Percentiles rank a stretch among this genome's conserved stretches.
These are phyloP conservation scores for Amphiprion percula DNA, from an alignment of 2,113 vertebrate species.

Conservation along the genomic window DNA sequence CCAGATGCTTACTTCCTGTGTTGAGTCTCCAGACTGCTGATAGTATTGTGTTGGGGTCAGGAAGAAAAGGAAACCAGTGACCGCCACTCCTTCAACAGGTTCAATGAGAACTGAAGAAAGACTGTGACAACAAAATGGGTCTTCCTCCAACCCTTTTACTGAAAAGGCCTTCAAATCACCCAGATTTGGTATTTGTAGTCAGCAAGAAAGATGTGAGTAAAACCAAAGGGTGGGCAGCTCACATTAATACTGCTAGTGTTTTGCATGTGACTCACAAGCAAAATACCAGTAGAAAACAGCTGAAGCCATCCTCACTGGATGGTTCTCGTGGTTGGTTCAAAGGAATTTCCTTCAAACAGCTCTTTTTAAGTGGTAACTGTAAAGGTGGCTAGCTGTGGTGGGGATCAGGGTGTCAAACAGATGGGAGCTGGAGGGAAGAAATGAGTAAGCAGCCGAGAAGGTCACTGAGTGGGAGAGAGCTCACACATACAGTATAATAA, in stretches of 20 bases:
- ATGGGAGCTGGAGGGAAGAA: slow-evolving; percentile 10
- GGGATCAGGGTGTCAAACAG: slow-evolving; percentile 20
- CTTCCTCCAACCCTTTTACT: background rate
- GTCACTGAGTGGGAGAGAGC: slow-evolving; percentile 22
- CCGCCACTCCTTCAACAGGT: slow-evolving; percentile 70
- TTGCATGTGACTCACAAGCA: slow-evolving; percentile 45
- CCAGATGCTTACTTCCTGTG: slow-evolving; percentile 68
- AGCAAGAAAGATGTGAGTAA: slow-evolving; percentile 38
- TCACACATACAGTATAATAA: background rate
- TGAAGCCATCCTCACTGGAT: background rate
- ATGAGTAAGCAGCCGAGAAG: slow-evolving; percentile 33
- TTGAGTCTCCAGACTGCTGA: slow-evolving; percentile 62
- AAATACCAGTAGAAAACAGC: slow-evolving; percentile 24
- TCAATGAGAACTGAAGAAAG: slow-evolving; percentile 39
- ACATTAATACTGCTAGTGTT: slow-evolving; percentile 30
- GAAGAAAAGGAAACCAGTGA: slow-evolving; percentile 72
- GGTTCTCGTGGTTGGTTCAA: background rate
- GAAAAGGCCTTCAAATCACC: slow-evolving; percentile 13
- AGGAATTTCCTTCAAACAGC: slow-evolving; percentile 7
- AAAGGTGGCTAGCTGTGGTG: slow-evolving; percentile 15
- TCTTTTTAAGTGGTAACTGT: slow-evolving; percentile 31
- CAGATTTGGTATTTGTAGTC: slow-evolving; percentile 22
- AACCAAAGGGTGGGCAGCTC: slow-evolving; percentile 21
- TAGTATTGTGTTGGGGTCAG: slow-evolving; percentile 69
- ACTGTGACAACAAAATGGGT: slow-evolving; percentile 11